A percentile compares a stretch with the other conserved stretches of the same genome.
Conservation (phyloP, 23 tunicate species). For the Trididemnum nubilum region DNA sequence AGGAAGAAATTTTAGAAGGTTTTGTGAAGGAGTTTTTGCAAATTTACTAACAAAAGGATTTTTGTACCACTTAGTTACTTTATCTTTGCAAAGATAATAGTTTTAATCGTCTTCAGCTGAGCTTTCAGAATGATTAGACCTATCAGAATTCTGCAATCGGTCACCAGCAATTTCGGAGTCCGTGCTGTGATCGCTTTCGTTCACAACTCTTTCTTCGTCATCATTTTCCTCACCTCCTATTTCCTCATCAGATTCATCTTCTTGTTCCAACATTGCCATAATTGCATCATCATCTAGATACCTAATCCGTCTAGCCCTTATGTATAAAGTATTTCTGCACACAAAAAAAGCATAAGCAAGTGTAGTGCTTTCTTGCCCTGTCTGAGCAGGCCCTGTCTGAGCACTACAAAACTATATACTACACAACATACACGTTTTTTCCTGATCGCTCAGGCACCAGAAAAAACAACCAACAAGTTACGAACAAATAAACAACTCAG, state of each 20-base stretch:
- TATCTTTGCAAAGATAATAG: constrained; percentile 21
- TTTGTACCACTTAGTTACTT: constrained; percentile 23
- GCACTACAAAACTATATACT: no score
- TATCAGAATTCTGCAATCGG: constrained; percentile 8
- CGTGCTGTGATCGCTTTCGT: constrained; percentile 20
- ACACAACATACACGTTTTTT: no score
- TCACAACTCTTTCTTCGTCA: constrained; percentile 21
- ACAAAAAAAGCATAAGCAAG: not conserved
- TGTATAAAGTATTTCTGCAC: not conserved
- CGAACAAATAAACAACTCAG: no score
- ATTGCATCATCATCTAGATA: constrained; percentile 13
- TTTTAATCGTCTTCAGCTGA: constrained; percentile 9
- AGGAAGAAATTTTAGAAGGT: constrained; percentile 8
- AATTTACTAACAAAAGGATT: constrained; percentile 14
- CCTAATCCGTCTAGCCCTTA: constrained; percentile 21
- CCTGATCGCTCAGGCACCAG: no score
- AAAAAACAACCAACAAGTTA: no score
- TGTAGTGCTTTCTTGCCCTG: no score
- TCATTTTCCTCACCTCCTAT: constrained; percentile 26
- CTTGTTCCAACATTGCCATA: constrained; percentile 6
- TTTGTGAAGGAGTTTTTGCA: constrained; percentile 23
- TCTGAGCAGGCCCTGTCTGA: no score
- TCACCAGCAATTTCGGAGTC: constrained; percentile 6
- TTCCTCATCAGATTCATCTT: constrained; percentile 27
- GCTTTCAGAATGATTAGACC: constrained; percentile 16